Evolutionary conservation across 2,113 vertebrate species (phyloP).

Genomic region (Chaetura pelagica): DNA sequence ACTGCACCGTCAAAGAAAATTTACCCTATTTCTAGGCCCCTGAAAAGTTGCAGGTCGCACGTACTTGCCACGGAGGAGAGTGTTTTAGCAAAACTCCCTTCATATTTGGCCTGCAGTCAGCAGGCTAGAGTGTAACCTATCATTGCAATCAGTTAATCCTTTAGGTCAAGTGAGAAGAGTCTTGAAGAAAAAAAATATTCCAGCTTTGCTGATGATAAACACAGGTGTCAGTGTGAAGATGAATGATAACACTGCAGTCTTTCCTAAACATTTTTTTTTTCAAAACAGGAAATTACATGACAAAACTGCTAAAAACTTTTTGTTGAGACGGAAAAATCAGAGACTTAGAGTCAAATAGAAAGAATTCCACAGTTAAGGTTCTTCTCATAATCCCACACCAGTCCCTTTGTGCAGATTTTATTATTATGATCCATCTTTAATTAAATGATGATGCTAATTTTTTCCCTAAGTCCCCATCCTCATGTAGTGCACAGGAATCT

Average conservation of each 20-base stretch:
- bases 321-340: neutral
- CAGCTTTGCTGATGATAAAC: neutral
- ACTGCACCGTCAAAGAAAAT: neutral
- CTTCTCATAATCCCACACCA: neutral
- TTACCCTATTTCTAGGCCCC: neutral
- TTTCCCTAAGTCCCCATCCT: constrained; percentile 40
- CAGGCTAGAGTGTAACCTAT: neutral
- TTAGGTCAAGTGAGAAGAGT: neutral
- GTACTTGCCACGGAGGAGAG: neutral
- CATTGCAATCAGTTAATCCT: neutral
- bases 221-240: neutral
- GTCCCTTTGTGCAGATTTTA: constrained; percentile 12
- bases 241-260: neutral
- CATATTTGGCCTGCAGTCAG: neutral
- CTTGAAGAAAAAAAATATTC: neutral
- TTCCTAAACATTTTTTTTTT: neutral
- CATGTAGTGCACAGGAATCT: constrained; percentile 19
- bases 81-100: neutral
- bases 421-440: constrained; percentile 56
- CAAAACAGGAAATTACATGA: neutral
- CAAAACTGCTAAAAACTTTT: neutral
- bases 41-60: neutral
- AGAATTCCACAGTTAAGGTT: neutral
- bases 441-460: constrained; percentile 52
- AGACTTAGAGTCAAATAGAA: neutral